phyloP scores from a whole-genome alignment of 2,113 vertebrate genomes.

The Excalfactoria chinensis region DNA sequence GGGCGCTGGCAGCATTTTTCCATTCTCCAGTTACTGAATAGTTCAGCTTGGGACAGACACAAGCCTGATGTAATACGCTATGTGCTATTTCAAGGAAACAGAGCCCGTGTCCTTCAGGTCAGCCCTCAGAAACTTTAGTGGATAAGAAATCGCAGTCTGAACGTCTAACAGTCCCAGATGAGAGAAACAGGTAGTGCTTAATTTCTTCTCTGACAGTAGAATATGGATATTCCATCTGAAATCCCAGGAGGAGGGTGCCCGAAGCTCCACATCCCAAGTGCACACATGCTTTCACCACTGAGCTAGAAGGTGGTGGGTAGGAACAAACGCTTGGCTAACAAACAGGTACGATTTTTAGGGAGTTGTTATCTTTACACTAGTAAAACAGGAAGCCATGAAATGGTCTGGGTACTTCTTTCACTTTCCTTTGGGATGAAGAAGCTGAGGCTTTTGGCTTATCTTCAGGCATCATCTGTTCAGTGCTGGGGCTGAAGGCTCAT shows the following conservation, averaged over 20 bases:
- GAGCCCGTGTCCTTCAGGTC: not conserved
- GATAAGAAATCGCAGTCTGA: slow-evolving; percentile 38
- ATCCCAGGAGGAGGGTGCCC: fast-evolving
- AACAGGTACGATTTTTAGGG: not conserved
- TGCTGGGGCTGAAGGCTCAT: not conserved
- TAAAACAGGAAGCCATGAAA: not conserved
- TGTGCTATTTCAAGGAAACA: slow-evolving; percentile 47
- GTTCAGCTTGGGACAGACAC: slow-evolving; percentile 62
- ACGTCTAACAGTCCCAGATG: not conserved
- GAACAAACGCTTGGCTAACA: not conserved
- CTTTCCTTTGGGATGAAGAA: not conserved
- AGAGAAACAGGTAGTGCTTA: not conserved
- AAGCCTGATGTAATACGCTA: slow-evolving; percentile 50
- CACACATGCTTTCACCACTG: fast-evolving
- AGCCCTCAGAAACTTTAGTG: slow-evolving; percentile 1
- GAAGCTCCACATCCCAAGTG: not conserved
- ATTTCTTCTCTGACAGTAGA: not conserved
- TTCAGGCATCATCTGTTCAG: not conserved
- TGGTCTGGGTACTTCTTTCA: fast-evolving
- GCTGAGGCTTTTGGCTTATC: not conserved
- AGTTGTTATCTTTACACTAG: not conserved
- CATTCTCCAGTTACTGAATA: slow-evolving; percentile 53
- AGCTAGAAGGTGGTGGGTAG: not conserved
- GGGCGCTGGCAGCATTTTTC: slow-evolving; percentile 46
- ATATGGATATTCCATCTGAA: not conserved